Base-by-base conservation (phyloP, 1,140 invertebrate species). In the Micrasema minimum region DNA sequence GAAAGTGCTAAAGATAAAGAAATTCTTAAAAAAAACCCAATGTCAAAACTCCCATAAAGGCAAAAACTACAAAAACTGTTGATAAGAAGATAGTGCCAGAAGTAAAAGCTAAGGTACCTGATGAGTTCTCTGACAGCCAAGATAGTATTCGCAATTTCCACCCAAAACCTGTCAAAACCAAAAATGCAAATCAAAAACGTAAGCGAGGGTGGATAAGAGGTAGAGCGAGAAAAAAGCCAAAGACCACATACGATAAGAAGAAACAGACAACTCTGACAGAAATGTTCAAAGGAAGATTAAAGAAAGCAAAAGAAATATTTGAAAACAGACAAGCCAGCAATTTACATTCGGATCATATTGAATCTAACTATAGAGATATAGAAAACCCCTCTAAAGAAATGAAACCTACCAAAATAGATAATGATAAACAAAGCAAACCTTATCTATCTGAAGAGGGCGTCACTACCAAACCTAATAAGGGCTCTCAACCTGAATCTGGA, bases 121-220 rank as follows among this genome's bases (percentile, higher is more conserved):
- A 68, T 26, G 51, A 82, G 55, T 78, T 76, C 23, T 82, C 82
- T 12, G 82, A 84, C 74, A 82, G 82, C 73, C 80, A 84, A 74
- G 81, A 84, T 75, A 46, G 59, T 26, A 41, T 57, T 64, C 57
- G 20, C 10, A 57, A 62, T 18, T 50, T 22, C 1, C 45, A 62
- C 12, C 43, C 23, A 53, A 70, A 70, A 18, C 23, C 31, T 26
- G 43, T 53, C 0, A 57, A 23, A 26, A 68, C 77, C 61, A 76
- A 69, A 76, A 72, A 80, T 14, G 76, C 75, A 10, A 45, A 71
- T 41, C 77, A 61, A 12, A 79, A 77, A 64, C 83, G 81, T 70
- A 81, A 81, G 72, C 76, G 79, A 6, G 77, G 79, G 20, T 80
- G 79, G 79, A 74, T 77, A 2, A 81, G 81, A 75, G 78, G 77